Evolutionary conservation across 2,113 vertebrate species (phyloP).

Genomic region (Megatriorchis doriae): DNA sequence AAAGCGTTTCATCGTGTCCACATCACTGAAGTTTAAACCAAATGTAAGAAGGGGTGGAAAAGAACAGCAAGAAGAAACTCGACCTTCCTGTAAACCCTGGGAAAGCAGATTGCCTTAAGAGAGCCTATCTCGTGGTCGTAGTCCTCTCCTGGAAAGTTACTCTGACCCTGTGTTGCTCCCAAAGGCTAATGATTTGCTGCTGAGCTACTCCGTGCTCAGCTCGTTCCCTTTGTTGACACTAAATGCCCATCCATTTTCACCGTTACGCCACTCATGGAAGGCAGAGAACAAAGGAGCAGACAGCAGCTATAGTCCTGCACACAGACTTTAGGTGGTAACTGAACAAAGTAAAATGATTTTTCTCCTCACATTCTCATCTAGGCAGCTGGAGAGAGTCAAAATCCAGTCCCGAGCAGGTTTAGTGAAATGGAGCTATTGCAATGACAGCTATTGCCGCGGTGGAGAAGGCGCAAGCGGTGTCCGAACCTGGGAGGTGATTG

Average conservation of each 20-base stretch:
- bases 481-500: not conserved
- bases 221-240: not conserved
- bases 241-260: not conserved
- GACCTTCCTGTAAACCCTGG: not conserved
- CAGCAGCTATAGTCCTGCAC: not conserved
- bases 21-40: not conserved
- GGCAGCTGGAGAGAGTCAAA: not conserved
- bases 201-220: not conserved
- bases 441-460: not conserved
- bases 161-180: not conserved
- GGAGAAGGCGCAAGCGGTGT: not conserved
- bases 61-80: not conserved
- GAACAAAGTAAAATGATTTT: not conserved
- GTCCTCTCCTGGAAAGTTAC: not conserved
- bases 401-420: not conserved
- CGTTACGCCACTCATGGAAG: not conserved
- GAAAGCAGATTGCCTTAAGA: not conserved
- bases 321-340: not conserved
- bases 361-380: not conserved
- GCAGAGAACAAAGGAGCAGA: not conserved
- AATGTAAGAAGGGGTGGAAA: not conserved
- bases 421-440: not conserved
- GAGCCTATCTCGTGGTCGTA: fast-evolving
- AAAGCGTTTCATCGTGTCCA: not conserved
- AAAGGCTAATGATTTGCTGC: not conserved